A percentile compares a stretch with the other conserved stretches of the same genome.
Conservation (phyloP, 2,113 vertebrate genomes). For the Glareola pratincola region DNA sequence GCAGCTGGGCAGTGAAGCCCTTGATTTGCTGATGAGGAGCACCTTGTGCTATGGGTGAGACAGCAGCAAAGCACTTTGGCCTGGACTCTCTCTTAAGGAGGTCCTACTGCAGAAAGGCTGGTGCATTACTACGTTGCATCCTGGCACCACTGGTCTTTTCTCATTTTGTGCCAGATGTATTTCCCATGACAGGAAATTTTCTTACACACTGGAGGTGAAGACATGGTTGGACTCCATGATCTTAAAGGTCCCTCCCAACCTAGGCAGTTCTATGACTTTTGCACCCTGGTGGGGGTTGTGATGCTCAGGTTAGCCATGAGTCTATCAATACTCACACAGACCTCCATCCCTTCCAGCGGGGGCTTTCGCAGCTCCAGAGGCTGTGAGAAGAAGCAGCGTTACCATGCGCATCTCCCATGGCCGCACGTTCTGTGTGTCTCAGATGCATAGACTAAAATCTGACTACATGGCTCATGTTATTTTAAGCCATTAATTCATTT, state of each 20-base stretch:
- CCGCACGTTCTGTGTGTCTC: accelerated
- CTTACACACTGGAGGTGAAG: neutral
- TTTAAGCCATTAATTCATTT: neutral
- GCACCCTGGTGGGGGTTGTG: neutral
- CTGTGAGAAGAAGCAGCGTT: neutral
- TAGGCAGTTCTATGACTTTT: neutral
- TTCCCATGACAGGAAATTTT: accelerated
- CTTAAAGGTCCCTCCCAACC: neutral
- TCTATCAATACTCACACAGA: neutral
- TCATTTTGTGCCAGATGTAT: accelerated
- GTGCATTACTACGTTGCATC: accelerated
- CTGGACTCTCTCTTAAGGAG: too few relatives aligned
- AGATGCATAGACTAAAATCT: accelerated
- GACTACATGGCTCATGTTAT: accelerated
- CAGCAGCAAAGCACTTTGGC: accelerated
- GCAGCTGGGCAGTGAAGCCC: neutral
- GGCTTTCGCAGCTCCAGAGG: neutral
- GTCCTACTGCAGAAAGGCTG: accelerated
- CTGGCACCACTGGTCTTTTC: neutral
- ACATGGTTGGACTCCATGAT: neutral
- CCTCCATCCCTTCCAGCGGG: neutral
- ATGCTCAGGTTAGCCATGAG: neutral
- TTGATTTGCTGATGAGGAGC: neutral
- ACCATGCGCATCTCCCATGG: accelerated
- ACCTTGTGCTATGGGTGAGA: accelerated